Base-by-base conservation (phyloP, 2,888 invertebrate species). In the Macrosiphum euphorbiae region DNA sequence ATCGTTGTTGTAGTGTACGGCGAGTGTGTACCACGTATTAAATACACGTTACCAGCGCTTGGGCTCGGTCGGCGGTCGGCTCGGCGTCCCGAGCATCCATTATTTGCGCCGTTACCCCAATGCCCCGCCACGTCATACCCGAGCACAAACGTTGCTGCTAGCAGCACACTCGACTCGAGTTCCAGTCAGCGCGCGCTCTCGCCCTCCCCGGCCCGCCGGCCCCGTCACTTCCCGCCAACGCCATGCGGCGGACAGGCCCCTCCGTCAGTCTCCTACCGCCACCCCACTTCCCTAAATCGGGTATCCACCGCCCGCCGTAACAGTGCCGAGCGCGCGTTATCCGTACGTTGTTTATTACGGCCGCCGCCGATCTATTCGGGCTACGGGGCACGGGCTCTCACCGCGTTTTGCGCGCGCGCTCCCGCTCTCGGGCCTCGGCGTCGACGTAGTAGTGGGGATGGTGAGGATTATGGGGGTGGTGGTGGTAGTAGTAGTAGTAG, bases 81-180 rank as follows among this genome's bases (percentile, higher is more conserved):
- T 94, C 92, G 94, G 94, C 95, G 95, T 96, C 95, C 95, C 96
- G 96, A 96, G 96, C 96, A 96, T 96, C 96, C 96, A 96, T 96
- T 96, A 96, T 96, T 96, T 96, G 96, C 95, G 95, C 95, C 96
- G 95, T 95, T 95, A 95, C 95, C 95, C 91, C 91, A 85, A 84
- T 85, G 90, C 92, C 47, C 92, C 92, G 90, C 91, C 94, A 84
- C 78, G 87, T 58, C 91, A 90, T 61, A 67, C 85, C 87, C 85
- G 93, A 35, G 35, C 89, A 61, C n/a, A 85, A 92, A 94, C 94
- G 92, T 91, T 88, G 92, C 92, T 92, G 88, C 91, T 86, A 94
- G 94, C 94, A 94, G 93, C 90, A 91, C 94, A 58, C 91, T 78
- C 52, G 92, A 87, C 92, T 92, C 92, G 92, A 94, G 94, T 91